Percentiles rank a stretch among this genome's conserved stretches.
phyloP scores from a whole-genome alignment of 1,140 invertebrate species.

The Drosophila rhopaloa region DNA sequence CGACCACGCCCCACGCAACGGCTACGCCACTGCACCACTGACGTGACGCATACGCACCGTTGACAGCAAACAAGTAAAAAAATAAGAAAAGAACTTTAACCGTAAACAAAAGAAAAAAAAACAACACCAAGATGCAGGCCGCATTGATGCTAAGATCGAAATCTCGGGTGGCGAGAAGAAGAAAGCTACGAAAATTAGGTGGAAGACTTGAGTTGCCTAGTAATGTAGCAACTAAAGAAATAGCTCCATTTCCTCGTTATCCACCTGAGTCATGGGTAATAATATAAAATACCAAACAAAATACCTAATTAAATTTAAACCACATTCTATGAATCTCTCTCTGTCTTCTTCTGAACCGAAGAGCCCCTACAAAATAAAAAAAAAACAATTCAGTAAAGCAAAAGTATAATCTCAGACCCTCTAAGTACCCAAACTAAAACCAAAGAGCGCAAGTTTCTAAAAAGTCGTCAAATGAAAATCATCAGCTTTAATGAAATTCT shows the following conservation, averaged over 20 bases:
- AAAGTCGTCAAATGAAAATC: slow-evolving; percentile 75
- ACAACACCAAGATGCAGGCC: slow-evolving; percentile 92
- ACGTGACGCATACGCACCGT: slow-evolving; percentile 47
- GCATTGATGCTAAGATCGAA: slow-evolving; percentile 95
- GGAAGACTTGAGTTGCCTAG: slow-evolving; percentile 91
- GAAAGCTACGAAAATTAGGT: slow-evolving; percentile 89
- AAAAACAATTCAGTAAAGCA: slow-evolving; percentile 43
- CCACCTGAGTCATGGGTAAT: slow-evolving; percentile 91
- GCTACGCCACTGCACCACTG: slow-evolving; percentile 13
- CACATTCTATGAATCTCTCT: slow-evolving; percentile 66
- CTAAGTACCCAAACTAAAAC: slow-evolving; percentile 35
- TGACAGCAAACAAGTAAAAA: slow-evolving; percentile 63
- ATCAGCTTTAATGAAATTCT: slow-evolving; percentile 72
- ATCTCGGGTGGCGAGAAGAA: slow-evolving; percentile 91
- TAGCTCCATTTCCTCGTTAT: slow-evolving; percentile 93
- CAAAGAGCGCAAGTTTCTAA: slow-evolving; percentile 67
- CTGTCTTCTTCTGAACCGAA: slow-evolving; percentile 33
- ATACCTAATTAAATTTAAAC: slow-evolving; percentile 64
- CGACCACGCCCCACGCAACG: neutral
- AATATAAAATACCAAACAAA: slow-evolving; percentile 67
- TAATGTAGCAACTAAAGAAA: slow-evolving; percentile 93
- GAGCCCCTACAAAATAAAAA: slow-evolving; percentile 35
- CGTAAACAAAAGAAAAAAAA: slow-evolving; percentile 81
- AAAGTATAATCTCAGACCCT: slow-evolving; percentile 37
- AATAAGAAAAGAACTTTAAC: slow-evolving; percentile 81